Base-by-base conservation (phyloP, 2,113 vertebrate species). In the Microcebus lehilahytsara region DNA sequence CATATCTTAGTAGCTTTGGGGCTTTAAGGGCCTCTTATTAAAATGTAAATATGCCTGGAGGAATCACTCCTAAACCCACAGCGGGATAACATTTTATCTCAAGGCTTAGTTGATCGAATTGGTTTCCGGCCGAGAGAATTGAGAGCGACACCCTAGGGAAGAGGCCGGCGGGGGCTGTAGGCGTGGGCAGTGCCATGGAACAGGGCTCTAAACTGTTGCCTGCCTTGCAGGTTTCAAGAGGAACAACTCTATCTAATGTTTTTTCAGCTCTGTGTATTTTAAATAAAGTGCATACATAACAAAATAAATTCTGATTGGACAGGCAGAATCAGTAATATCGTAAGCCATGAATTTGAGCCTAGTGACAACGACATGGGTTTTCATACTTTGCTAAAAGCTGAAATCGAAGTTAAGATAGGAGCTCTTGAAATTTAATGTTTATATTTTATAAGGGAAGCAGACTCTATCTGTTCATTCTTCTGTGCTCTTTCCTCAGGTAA, bases 41-140 rank as follows among this genome's bases (percentile, higher is more conserved):
- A 96, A 93, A 94, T 96, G 81, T 62, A 90, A 96, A 92, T 91
- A 42, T 32, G 16, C 40, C 85, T 20, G 5, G n/a, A 94, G 79
- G 62, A 91, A 93, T 96, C 77, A 62, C 40, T 80, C 42, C 69
- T 96, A 79, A 90, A 23, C 40, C 46, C 14, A 56, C 10, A 60
- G 22, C 20, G 34, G 62, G 23, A 83, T 91, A 72, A 74, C 46
- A 62, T 56, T 86, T 75, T 71, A 89, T 81, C 80, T 79, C 85
- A 46, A 46, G 40, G 75, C 90, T 94, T 86, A 94, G 78, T 11
- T 92, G 71, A 87, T 88, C 49, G 89, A 96, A 92, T 74, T 95
- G 67, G 34, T 89, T 94, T 89, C 56, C 75, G 62, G 9, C 40
- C 6, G 17, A 64, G 37, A 93, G 72, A 60, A 46, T 27, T 89